Base-by-base conservation (phyloP, 2,113 vertebrate genomes). In the Phaethornis superciliosus region DNA sequence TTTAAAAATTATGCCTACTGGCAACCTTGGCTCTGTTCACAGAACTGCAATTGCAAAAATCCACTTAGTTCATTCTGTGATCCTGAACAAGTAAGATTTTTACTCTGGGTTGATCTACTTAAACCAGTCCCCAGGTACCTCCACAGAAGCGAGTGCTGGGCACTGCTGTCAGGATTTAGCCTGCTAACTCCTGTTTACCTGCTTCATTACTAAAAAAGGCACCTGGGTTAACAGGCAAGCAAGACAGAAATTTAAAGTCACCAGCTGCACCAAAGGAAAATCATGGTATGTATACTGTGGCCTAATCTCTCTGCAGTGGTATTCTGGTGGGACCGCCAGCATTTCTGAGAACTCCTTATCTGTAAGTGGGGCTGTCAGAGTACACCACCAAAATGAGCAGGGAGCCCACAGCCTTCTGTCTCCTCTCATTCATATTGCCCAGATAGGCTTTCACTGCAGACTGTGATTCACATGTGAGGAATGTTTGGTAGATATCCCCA, bases 391-490 rank as follows among this genome's bases (percentile, higher is more conserved):
- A 47, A 47, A 4, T 0, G 12, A 81, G 3, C 32, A 35, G 17
- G 33, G 67, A 87, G 59, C 4, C 46, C 3, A 0, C 12, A 9
- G 33, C 12, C 78, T 72, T 54, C 58, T 11, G 55, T n/a, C 84
- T 90, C 67, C 80, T 60, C 84, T 92, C 83, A 88, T 26, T 80
- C 88, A 60, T 17, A 26, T 56, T n/a, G 72, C 94, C 81, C 3
- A 87, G 79, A 84, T n/a, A 79, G 91, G 91, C 92, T 95, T 75
- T 60, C 71, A 63, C 49, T 92, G 91, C 75, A 93, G 81, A 33
- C 94, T 24, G 68, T 94, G 95, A 96, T 75, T 97, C 96, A 96
- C 28, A 1, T 8, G 62, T 47, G 24, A 96, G 92, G 94, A 96
- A 97, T 97, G 95, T 7, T 40, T 20, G 85, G 77, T 35, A 90